Percentiles rank a stretch among this genome's conserved stretches.
Evolutionary conservation across 2,888 invertebrate species (phyloP).

Genomic region (Psylliodes chrysocephalus): DNA sequence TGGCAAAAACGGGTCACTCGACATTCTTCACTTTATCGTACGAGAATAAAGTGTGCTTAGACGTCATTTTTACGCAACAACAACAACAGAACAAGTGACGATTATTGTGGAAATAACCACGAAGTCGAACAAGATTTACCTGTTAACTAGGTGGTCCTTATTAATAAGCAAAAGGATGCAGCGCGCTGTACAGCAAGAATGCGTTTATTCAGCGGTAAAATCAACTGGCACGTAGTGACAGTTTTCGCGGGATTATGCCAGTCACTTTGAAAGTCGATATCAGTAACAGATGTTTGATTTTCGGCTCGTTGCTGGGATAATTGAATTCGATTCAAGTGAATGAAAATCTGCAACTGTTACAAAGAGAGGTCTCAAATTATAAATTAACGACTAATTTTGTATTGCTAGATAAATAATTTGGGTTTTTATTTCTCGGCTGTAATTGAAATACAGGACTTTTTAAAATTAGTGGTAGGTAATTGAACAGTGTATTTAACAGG

Average conservation of each 20-base stretch:
- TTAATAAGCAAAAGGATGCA: background rate
- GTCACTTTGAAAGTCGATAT: background rate
- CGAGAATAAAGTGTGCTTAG: slow-evolving; percentile 20
- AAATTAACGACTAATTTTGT: no score
- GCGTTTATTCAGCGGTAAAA: background rate
- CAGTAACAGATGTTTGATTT: background rate
- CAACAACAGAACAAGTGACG: slow-evolving; percentile 25
- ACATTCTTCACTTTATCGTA: slow-evolving; percentile 37
- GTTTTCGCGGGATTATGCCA: background rate
- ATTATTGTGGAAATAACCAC: slow-evolving; percentile 9
- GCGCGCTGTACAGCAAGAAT: background rate
- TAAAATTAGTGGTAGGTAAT: no score
- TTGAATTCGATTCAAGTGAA: no score
- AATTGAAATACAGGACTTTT: no score
- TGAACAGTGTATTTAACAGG: no score
- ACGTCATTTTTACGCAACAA: slow-evolving; percentile 31
- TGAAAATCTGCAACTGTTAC: no score
- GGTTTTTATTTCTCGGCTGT: no score
- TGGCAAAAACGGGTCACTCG: slow-evolving; percentile 55
- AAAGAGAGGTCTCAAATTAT: no score
- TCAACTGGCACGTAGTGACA: background rate
- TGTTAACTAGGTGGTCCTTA: slow-evolving; percentile 12
- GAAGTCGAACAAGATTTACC: background rate
- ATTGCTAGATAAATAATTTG: no score
- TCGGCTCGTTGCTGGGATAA: no score